These are phyloP conservation scores for Rhinella marina DNA, from an alignment of 2,797 vertebrate species.

Conservation along the genomic window DNA sequence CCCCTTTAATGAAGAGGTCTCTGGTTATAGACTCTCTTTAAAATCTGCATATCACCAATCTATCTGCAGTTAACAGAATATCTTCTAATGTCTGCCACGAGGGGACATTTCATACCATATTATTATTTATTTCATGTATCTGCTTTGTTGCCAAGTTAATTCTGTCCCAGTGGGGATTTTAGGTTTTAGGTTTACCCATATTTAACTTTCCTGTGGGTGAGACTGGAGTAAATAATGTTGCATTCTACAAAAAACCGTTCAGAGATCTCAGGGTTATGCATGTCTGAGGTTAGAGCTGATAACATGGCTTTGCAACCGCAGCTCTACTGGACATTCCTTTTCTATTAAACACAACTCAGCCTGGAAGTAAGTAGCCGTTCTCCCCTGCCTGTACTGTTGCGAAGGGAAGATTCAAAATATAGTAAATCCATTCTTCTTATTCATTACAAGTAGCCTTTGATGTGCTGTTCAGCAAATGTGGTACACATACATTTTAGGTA, in stretches of 20 bases:
- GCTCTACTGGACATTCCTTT: constrained; percentile 49
- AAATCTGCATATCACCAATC: neutral
- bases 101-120: neutral
- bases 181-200: constrained; percentile 38
- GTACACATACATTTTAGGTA: constrained; percentile 54
- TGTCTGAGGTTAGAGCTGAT: constrained; percentile 41
- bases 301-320: constrained; percentile 30
- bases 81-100: neutral
- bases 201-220: constrained; percentile 39
- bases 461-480: constrained; percentile 62
- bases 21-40: neutral
- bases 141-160: constrained; percentile 19
- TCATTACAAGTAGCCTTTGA: constrained; percentile 58
- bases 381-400: constrained; percentile 31
- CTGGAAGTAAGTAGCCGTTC: constrained; percentile 37
- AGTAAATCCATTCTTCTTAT: constrained; percentile 19
- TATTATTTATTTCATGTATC: neutral
- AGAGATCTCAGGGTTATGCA: constrained; percentile 10
- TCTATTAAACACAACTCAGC: constrained; percentile 33
- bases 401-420: constrained; percentile 45
- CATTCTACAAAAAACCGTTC: neutral
- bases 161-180: neutral
- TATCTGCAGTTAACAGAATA: neutral
- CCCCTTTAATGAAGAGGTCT: no score
- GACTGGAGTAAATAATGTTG: constrained; percentile 43